These are phyloP conservation scores for Drosophila chauvacae DNA, from an alignment of 1,140 invertebrate genomes.

Conservation along the genomic window DNA sequence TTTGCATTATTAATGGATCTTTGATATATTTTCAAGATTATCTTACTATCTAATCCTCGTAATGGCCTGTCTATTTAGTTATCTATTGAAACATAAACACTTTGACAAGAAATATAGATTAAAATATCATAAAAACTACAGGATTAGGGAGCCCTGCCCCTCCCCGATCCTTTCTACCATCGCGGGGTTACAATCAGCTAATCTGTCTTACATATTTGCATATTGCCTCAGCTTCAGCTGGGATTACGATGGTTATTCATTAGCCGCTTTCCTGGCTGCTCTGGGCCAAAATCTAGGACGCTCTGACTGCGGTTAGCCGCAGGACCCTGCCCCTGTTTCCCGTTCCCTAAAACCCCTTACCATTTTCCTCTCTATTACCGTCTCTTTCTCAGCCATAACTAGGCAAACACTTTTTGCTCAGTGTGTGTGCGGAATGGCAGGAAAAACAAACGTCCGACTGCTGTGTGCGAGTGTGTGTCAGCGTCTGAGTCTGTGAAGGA, in stretches of 20 bases:
- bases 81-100: neutral
- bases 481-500: slow-evolving; percentile 26
- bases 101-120: neutral
- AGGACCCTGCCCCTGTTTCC: slow-evolving; percentile 5
- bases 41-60: neutral
- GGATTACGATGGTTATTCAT: slow-evolving; percentile 52
- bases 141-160: neutral
- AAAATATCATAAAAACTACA: slow-evolving; percentile 12
- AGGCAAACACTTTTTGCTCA: slow-evolving; percentile 60
- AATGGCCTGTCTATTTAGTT: neutral
- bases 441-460: slow-evolving; percentile 68
- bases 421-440: slow-evolving; percentile 55
- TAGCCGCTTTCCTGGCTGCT: slow-evolving; percentile 26
- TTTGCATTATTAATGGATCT: neutral
- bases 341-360: neutral
- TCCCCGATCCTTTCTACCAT: neutral
- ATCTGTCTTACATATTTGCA: slow-evolving; percentile 54
- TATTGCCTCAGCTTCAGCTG: slow-evolving; percentile 44
- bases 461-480: neutral
- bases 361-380: slow-evolving; percentile 8
- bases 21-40: neutral
- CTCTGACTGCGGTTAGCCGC: slow-evolving; percentile 46
- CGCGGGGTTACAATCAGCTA: slow-evolving; percentile 42
- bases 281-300: slow-evolving; percentile 28
- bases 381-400: slow-evolving; percentile 40